A percentile compares a stretch with the other conserved stretches of the same genome.
Evolutionary conservation across 2,888 invertebrate genomes (phyloP).

Genomic region (Drosophila phalerata): DNA sequence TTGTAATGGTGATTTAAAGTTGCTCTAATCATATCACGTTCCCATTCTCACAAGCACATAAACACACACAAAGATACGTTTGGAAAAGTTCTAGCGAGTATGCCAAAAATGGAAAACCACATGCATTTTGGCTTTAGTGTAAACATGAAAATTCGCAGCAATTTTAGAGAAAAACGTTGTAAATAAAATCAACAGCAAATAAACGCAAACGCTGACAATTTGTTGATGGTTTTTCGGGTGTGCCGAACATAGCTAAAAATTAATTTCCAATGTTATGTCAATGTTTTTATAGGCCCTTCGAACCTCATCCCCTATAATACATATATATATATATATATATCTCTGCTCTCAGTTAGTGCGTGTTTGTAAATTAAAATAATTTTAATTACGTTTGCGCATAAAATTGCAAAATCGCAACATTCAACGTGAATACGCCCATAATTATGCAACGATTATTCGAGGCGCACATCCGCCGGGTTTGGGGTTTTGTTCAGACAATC

Average conservation of each 20-base stretch:
- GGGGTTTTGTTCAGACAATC: conserved; percentile 15
- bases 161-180: conserved; percentile 28
- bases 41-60: not conserved
- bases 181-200: conserved; percentile 69
- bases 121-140: conserved; percentile 59
- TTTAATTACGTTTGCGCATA: conserved; percentile 73
- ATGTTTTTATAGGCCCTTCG: conserved; percentile 23
- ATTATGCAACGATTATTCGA: conserved; percentile 72
- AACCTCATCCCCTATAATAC: not conserved
- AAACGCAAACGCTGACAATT: conserved; percentile 71
- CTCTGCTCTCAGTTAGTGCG: conserved; percentile 4
- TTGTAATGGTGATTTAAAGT: conserved; percentile 43
- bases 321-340: not conserved
- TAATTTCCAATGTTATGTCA: conserved; percentile 69
- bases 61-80: not conserved
- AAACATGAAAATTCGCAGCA: conserved; percentile 49
- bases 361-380: conserved; percentile 74
- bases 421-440: conserved; percentile 57
- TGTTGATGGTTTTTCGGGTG: conserved; percentile 66
- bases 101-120: conserved; percentile 44
- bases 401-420: conserved; percentile 51
- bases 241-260: conserved; percentile 62
- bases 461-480: conserved; percentile 20
- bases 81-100: conserved; percentile 24
- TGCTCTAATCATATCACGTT: conserved; percentile 48